Evolutionary conservation across 2,113 vertebrate species (phyloP).

Genomic region (Channa argus): DNA sequence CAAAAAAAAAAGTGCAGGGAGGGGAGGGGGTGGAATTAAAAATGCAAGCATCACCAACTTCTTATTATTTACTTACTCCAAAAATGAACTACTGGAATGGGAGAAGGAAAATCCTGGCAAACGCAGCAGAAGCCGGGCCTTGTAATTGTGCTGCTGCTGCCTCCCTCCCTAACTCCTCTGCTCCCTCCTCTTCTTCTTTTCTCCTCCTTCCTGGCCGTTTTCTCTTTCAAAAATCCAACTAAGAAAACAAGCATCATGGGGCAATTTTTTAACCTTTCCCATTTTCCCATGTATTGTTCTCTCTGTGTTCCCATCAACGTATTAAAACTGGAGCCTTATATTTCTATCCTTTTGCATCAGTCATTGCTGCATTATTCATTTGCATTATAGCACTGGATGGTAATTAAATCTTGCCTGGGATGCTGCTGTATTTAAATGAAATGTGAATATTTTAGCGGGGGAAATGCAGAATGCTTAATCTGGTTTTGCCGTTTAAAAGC

Average conservation of each 20-base stretch:
- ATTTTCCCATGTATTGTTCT: background rate
- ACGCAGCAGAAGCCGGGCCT: slow-evolving; percentile 69
- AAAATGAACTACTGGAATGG: slow-evolving; percentile 82
- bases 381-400: slow-evolving; percentile 81
- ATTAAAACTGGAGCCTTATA: slow-evolving; percentile 58
- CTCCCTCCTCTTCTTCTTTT: background rate
- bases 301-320: slow-evolving; percentile 23
- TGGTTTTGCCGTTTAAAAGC: slow-evolving; percentile 60
- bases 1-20: slow-evolving; percentile 80
- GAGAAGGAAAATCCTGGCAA: slow-evolving; percentile 74
- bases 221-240: slow-evolving; percentile 35
- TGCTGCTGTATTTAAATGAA: slow-evolving; percentile 84
- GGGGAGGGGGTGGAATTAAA: slow-evolving; percentile 85
- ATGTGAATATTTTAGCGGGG: slow-evolving; percentile 84
- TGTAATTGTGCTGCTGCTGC: slow-evolving; percentile 68
- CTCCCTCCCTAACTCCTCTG: background rate
- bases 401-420: slow-evolving; percentile 84
- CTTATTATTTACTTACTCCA: slow-evolving; percentile 85
- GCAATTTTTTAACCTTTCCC: slow-evolving; percentile 44
- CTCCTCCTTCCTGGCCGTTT: slow-evolving; percentile 40
- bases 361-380: slow-evolving; percentile 86
- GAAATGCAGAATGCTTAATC: slow-evolving; percentile 79
- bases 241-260: slow-evolving; percentile 37
- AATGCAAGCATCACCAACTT: slow-evolving; percentile 87
- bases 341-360: slow-evolving; percentile 85